phyloP scores from a whole-genome alignment of 2,113 vertebrate species.

The Blennius ocellaris region DNA sequence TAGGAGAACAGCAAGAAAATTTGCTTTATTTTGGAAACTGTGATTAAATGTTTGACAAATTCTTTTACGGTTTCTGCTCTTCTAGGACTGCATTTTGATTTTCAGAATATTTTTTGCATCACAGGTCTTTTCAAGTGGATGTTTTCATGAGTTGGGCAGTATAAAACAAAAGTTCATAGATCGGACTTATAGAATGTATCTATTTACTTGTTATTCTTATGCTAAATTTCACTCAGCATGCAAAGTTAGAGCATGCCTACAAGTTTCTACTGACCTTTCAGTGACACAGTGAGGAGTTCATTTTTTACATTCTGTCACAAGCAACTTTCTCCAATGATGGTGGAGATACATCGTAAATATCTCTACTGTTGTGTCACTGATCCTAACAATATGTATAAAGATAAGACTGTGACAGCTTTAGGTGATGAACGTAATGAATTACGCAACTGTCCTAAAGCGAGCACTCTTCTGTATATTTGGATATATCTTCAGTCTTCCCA shows the following conservation, averaged over 20 bases:
- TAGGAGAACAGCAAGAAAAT: no score
- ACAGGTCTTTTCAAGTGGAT: no score
- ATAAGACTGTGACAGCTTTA: not conserved
- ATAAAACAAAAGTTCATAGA: not conserved
- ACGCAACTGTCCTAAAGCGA: constrained; percentile 27
- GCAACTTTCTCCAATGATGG: no score
- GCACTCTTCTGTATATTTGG: constrained; percentile 50
- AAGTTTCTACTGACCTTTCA: not conserved
- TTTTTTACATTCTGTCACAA: no score
- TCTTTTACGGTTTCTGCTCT: no score
- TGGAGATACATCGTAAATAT: not conserved
- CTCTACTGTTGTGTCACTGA: not conserved
- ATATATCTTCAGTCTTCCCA: constrained; percentile 31
- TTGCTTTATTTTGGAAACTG: no score
- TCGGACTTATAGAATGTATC: not conserved
- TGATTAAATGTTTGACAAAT: no score
- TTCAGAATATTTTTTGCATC: no score
- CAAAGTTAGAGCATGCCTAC: not conserved
- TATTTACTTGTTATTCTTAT: not conserved
- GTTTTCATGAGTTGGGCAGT: no score
- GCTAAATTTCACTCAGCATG: not conserved
- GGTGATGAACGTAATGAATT: constrained; percentile 28
- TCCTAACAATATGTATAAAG: not conserved
- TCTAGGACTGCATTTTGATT: no score
- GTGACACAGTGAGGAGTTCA: not conserved